Conservation (phyloP, 2,888 invertebrate genomes). For the Drosophila kuntzei region DNA sequence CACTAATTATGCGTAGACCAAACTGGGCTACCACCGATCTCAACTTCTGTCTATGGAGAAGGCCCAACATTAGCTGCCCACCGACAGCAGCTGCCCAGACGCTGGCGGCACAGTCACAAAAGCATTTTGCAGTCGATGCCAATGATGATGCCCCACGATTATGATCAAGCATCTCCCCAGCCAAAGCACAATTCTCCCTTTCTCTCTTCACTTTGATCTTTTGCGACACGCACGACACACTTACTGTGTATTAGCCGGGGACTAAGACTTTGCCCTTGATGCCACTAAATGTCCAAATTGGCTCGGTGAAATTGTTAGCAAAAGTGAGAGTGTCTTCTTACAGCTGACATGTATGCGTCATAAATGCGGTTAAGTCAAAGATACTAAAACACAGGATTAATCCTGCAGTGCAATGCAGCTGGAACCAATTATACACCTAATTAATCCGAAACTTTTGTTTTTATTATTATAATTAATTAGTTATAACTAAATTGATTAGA, state of each 20-base stretch:
- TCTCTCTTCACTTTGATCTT: conserved; percentile 63
- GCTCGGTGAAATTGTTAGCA: conserved; percentile 38
- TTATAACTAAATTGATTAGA: too few species aligned
- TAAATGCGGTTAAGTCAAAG: not conserved
- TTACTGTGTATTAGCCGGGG: conserved; percentile 50
- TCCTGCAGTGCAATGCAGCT: not conserved
- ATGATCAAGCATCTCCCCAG: conserved; percentile 66
- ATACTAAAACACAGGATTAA: not conserved
- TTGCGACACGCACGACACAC: conserved; percentile 74
- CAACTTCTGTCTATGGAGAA: conserved; percentile 21
- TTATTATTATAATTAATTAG: too few species aligned
- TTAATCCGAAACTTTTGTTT: too few species aligned
- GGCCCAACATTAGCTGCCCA: conserved; percentile 30
- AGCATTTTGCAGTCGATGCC: conserved; percentile 62
- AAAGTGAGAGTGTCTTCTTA: conserved; percentile 28
- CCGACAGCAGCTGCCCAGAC: conserved; percentile 26
- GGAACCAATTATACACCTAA: too few species aligned
- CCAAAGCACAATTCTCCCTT: conserved; percentile 31
- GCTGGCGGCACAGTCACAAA: conserved; percentile 68
- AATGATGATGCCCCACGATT: conserved; percentile 60
- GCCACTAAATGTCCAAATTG: conserved; percentile 48
- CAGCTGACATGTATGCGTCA: not conserved
- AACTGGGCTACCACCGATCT: conserved; percentile 52
- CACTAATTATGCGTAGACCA: conserved; percentile 77
- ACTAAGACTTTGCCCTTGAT: conserved; percentile 52